Conservation (phyloP, 2,797 vertebrate species). For the Crocodylus rhombifer region DNA sequence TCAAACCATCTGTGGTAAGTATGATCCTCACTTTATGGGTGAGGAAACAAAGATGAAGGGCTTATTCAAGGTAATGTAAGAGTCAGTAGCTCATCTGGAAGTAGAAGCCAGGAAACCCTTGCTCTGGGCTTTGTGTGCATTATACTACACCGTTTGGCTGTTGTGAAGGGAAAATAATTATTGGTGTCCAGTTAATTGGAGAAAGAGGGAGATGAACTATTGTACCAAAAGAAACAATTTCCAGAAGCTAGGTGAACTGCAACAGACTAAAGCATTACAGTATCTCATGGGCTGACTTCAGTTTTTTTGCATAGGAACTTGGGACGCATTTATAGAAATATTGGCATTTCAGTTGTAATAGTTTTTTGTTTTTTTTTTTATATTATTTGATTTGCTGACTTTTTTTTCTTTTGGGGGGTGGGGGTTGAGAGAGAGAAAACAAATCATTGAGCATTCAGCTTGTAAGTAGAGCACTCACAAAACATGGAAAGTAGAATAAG, state of each 20-base stretch:
- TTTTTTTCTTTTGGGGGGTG: constrained; percentile 30
- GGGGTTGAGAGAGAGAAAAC: constrained; percentile 41
- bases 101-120: constrained; percentile 5
- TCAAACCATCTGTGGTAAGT: constrained; percentile 40
- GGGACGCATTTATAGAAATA: neutral
- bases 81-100: constrained; percentile 43
- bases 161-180: no score
- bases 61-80: constrained; percentile 11
- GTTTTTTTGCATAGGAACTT: neutral
- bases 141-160: constrained; percentile 46
- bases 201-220: no score
- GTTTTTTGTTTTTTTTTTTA: constrained; percentile 5
- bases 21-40: constrained; percentile 10
- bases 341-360: constrained; percentile 40
- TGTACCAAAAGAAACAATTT: no score
- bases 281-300: constrained; percentile 9
- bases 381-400: constrained; percentile 50
- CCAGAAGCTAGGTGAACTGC: neutral
- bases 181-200: no score
- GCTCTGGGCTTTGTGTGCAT: neutral
- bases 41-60: constrained; percentile 40
- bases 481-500: constrained; percentile 58
- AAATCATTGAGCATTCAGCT: constrained; percentile 20
- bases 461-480: constrained; percentile 54
- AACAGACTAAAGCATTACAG: neutral